phyloP scores from a whole-genome alignment of 2,797 vertebrate species.

The Gadopsis marmoratus region DNA sequence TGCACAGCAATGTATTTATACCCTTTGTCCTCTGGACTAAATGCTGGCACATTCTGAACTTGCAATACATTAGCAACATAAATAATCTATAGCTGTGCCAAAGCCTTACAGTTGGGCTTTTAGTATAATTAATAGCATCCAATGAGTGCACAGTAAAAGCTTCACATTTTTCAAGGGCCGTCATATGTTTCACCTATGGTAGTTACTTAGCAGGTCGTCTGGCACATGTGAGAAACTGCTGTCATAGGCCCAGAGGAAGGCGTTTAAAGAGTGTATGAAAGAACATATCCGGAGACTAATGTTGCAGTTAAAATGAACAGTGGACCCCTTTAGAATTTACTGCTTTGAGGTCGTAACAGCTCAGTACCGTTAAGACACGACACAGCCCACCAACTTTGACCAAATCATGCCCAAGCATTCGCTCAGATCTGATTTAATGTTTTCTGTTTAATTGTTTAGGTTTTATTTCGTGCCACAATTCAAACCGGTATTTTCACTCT shows the following conservation, averaged over 20 bases:
- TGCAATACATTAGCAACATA: slow-evolving; percentile 64
- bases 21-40: slow-evolving; percentile 54
- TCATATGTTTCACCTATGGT: slow-evolving; percentile 59
- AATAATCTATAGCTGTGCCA: slow-evolving; percentile 61
- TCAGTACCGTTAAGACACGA: not conserved
- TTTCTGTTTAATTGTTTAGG: slow-evolving; percentile 13
- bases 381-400: slow-evolving; percentile 42
- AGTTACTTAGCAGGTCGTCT: slow-evolving; percentile 60
- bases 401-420: slow-evolving; percentile 4
- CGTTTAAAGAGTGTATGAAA: slow-evolving; percentile 68
- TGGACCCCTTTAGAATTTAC: slow-evolving; percentile 38
- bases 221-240: slow-evolving; percentile 55
- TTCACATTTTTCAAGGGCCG: slow-evolving; percentile 56
- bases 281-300: slow-evolving; percentile 68
- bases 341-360: slow-evolving; percentile 38
- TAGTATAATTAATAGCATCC: slow-evolving; percentile 74
- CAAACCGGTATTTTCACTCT: not conserved
- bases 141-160: slow-evolving; percentile 62
- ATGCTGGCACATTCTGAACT: slow-evolving; percentile 49
- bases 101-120: slow-evolving; percentile 56
- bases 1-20: slow-evolving; percentile 30
- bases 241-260: slow-evolving; percentile 64
- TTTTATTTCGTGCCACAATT: slow-evolving; percentile 23
- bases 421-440: not conserved
- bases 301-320: slow-evolving; percentile 60